These are phyloP conservation scores for Schizotus pectinicornis DNA, from an alignment of 2,888 invertebrate genomes.

Conservation along the genomic window DNA sequence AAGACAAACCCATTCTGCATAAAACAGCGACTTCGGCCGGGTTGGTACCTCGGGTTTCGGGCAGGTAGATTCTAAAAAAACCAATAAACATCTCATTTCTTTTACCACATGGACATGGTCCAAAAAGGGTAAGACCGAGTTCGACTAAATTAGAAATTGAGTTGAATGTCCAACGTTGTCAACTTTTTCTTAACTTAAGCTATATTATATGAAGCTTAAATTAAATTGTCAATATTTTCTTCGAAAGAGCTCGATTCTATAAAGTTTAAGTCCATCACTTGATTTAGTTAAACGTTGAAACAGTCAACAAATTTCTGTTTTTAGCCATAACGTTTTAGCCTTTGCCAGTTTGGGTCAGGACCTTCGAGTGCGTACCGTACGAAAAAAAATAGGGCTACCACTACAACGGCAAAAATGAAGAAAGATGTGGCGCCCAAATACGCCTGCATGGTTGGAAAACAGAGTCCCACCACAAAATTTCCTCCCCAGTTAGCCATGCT, in stretches of 20 bases:
- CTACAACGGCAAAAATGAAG: conserved; percentile 71
- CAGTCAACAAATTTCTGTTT: conserved; percentile 9
- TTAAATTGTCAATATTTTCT: no score
- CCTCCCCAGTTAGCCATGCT: conserved; percentile 88
- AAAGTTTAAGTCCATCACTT: no score
- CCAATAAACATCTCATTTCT: background rate
- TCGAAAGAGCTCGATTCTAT: no score
- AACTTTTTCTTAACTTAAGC: no score
- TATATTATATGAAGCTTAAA: no score
- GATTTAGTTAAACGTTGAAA: no score
- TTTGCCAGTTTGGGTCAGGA: background rate
- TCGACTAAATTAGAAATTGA: background rate
- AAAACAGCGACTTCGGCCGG: conserved; percentile 68
- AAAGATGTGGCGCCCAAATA: conserved; percentile 76
- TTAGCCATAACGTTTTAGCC: background rate
- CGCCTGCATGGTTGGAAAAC: conserved; percentile 70
- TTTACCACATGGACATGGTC: background rate
- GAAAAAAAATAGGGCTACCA: conserved; percentile 64
- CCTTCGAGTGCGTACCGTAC: conserved; percentile 62
- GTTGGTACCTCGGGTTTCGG: conserved; percentile 76
- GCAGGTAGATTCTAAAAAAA: conserved; percentile 69
- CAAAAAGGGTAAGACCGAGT: background rate
- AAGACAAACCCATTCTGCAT: conserved; percentile 66
- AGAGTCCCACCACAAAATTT: conserved; percentile 85
- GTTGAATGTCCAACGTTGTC: no score